Conservation (phyloP, 2,113 vertebrate species). For the Geothlypis trichas region DNA sequence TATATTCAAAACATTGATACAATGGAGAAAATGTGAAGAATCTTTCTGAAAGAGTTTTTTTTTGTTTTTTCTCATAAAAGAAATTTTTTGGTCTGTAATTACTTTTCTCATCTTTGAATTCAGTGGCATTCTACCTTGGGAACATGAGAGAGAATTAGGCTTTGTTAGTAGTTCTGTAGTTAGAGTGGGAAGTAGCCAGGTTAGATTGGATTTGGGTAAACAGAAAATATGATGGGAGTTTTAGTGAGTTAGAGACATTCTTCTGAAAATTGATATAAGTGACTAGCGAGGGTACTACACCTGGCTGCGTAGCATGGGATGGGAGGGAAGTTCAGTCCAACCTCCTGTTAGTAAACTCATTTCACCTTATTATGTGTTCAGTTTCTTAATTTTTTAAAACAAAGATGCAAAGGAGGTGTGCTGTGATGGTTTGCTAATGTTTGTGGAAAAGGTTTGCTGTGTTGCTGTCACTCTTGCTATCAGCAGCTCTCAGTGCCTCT, state of each 20-base stretch:
- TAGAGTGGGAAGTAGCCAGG: background rate
- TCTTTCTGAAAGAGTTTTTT: background rate
- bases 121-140: background rate
- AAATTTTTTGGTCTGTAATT: background rate
- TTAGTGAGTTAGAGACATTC: background rate
- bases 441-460: background rate
- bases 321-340: background rate
- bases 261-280: background rate
- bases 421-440: background rate
- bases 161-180: background rate
- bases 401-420: background rate
- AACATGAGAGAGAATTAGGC: background rate
- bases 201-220: background rate
- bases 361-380: background rate
- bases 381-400: background rate
- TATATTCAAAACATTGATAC: background rate
- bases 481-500: background rate
- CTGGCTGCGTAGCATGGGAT: background rate
- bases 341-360: background rate
- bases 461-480: background rate
- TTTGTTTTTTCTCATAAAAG: background rate
- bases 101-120: background rate
- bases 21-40: background rate
- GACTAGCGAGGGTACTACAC: accelerated
- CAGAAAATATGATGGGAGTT: background rate